Percentiles rank a stretch among this genome's conserved stretches.
phyloP scores from a whole-genome alignment of 2,888 invertebrate genomes.

The Lymantria monacha region DNA sequence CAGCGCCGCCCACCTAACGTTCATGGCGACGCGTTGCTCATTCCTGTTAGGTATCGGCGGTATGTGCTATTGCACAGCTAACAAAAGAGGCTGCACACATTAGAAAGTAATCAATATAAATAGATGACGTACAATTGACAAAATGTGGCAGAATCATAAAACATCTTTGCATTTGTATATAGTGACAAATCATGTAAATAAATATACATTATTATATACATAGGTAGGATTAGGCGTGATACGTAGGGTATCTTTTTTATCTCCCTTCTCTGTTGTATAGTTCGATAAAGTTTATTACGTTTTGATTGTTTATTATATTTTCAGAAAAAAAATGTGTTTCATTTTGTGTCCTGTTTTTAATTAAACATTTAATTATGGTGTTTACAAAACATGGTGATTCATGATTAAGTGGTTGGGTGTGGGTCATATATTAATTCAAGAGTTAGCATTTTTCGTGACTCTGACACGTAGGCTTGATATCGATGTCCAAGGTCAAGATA shows the following conservation, averaged over 20 bases:
- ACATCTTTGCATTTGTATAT: slow-evolving; percentile 25
- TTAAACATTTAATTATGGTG: too few species aligned
- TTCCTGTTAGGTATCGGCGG: background rate
- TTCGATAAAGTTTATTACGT: slow-evolving; percentile 75
- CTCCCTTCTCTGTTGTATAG: slow-evolving; percentile 77
- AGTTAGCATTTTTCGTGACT: too few species aligned
- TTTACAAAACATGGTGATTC: too few species aligned
- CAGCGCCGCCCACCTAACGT: background rate
- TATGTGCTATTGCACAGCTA: background rate
- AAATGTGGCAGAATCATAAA: slow-evolving; percentile 5
- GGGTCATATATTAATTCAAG: too few species aligned
- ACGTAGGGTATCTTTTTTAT: slow-evolving; percentile 58
- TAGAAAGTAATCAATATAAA: background rate
- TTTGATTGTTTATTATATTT: slow-evolving; percentile 81
- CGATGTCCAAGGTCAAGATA: too few species aligned
- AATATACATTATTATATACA: slow-evolving; percentile 23
- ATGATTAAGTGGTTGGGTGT: too few species aligned
- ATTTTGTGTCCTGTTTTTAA: slow-evolving; percentile 1
- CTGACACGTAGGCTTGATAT: too few species aligned
- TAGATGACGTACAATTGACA: background rate
- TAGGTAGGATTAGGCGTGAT: slow-evolving; percentile 55
- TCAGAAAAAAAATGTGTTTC: slow-evolving; percentile 47
- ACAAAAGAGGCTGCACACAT: background rate
- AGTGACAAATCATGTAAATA: slow-evolving; percentile 27
- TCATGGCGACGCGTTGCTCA: background rate